These are phyloP conservation scores for Drosophila demipolita DNA, from an alignment of 2,888 invertebrate genomes.

Conservation along the genomic window DNA sequence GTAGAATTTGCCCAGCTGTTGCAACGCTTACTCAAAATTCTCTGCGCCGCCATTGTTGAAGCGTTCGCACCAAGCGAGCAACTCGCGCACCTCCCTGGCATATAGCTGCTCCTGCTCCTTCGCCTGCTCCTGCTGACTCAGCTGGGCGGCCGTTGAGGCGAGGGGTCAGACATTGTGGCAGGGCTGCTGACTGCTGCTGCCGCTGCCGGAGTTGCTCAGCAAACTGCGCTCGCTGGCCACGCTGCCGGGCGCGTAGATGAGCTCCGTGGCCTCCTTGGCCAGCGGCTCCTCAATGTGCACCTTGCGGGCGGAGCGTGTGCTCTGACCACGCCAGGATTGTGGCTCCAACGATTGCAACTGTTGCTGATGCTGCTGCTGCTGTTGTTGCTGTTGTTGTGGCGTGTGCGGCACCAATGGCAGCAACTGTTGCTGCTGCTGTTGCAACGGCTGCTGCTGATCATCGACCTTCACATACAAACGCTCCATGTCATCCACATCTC, in stretches of 20 bases:
- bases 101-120: slow-evolving; percentile 75
- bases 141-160: slow-evolving; percentile 26
- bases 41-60: slow-evolving; percentile 81
- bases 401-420: slow-evolving; percentile 39
- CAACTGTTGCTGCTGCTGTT: slow-evolving; percentile 69
- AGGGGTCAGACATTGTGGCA: slow-evolving; percentile 82
- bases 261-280: slow-evolving; percentile 83
- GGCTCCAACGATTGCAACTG: slow-evolving; percentile 50
- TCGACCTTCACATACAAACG: slow-evolving; percentile 85
- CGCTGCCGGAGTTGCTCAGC: slow-evolving; percentile 84
- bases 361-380: slow-evolving; percentile 36
- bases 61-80: slow-evolving; percentile 82
- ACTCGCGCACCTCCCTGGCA: slow-evolving; percentile 79
- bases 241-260: slow-evolving; percentile 84
- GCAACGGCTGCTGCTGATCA: slow-evolving; percentile 73
- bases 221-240: slow-evolving; percentile 84
- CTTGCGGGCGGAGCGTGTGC: slow-evolving; percentile 72
- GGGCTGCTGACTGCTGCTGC: slow-evolving; percentile 70
- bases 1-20: neutral
- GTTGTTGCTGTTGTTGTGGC: slow-evolving; percentile 15
- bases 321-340: slow-evolving; percentile 76
- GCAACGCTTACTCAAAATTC: slow-evolving; percentile 67
- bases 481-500: slow-evolving; percentile 83
- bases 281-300: slow-evolving; percentile 63
- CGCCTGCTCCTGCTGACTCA: slow-evolving; percentile 20